A percentile compares a stretch with the other conserved stretches of the same genome.
Conservation (phyloP, 2,888 invertebrate species). For the Tipula unca region DNA sequence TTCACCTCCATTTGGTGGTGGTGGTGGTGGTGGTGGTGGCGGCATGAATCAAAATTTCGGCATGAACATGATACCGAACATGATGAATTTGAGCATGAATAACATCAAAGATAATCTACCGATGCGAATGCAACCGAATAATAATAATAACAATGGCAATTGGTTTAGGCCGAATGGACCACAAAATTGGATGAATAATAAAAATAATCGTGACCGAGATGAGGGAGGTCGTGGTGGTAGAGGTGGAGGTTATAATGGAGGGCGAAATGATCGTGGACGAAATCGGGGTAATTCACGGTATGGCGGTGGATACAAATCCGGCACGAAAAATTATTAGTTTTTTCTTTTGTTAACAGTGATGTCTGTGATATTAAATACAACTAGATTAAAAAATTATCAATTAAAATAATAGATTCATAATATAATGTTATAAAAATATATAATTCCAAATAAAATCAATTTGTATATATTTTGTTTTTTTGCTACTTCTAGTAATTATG, state of each 20-base stretch:
- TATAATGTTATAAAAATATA: neutral
- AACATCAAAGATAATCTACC: neutral
- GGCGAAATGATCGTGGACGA: neutral
- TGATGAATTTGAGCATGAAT: neutral
- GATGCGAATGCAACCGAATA: neutral
- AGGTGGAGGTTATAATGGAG: neutral
- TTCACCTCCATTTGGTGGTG: neutral
- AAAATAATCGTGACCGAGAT: neutral
- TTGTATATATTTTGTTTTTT: neutral
- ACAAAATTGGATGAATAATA: neutral
- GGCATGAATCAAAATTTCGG: neutral
- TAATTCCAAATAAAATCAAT: neutral
- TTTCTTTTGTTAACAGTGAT: neutral
- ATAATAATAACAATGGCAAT: neutral
- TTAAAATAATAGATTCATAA: neutral
- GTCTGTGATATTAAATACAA: neutral
- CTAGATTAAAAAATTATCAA: neutral
- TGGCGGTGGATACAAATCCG: neutral
- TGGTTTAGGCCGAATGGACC: slow-evolving; percentile 16
- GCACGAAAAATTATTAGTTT: neutral
- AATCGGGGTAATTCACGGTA: neutral
- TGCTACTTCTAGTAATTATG: neutral
- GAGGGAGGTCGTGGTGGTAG: neutral
- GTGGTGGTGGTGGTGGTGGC: neutral
- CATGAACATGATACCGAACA: neutral